Percentiles rank a stretch among this genome's conserved stretches.
These are phyloP conservation scores for Drosophila malerkotliana DNA, from an alignment of 1,140 invertebrate species.

Conservation along the genomic window DNA sequence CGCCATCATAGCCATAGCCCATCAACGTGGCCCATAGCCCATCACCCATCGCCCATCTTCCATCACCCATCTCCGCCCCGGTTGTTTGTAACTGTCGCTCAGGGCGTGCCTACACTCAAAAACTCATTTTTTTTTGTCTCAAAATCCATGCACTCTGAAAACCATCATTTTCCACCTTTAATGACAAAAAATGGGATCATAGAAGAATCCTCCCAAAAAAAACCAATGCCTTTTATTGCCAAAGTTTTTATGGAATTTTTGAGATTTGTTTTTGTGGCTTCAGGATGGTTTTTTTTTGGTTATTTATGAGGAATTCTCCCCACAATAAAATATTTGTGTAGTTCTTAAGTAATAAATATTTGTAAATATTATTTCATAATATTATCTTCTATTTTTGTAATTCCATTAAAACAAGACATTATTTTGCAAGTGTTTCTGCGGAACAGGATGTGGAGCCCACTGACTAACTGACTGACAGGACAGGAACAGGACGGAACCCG, in stretches of 20 bases:
- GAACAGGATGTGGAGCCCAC: conserved; percentile 35
- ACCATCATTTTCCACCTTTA: not conserved
- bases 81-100: conserved; percentile 78
- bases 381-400: too few relatives aligned
- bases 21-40: conserved; percentile 32
- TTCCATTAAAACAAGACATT: not conserved
- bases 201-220: not conserved
- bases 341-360: too few relatives aligned
- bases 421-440: conserved; percentile 14
- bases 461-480: conserved; percentile 49
- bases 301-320: not conserved
- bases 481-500: conserved; percentile 18
- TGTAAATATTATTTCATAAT: too few relatives aligned
- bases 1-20: conserved; percentile 37
- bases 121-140: conserved; percentile 27
- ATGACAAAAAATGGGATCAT: not conserved
- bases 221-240: not conserved
- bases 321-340: too few relatives aligned
- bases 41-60: conserved; percentile 33
- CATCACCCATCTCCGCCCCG: conserved; percentile 43
- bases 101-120: conserved; percentile 69
- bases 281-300: not conserved
- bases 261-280: not conserved
- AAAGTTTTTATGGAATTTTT: conserved; percentile 2
- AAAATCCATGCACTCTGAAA: conserved; percentile 30